Evolutionary conservation across 2,797 vertebrate species (phyloP).

Genomic region (Trematomus bernacchii): DNA sequence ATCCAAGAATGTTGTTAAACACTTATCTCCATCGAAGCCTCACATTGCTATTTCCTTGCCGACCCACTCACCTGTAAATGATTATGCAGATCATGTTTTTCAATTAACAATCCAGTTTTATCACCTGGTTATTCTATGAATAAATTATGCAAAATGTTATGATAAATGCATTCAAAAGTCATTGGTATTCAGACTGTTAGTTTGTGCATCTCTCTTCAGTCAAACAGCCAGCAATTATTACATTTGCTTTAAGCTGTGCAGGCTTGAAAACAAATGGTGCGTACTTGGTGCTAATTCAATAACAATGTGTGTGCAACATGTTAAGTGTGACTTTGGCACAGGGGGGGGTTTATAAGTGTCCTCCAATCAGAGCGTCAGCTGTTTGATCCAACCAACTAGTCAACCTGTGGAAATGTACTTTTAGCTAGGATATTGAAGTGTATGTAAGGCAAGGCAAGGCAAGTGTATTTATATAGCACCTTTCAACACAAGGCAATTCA

Average conservation of each 20-base stretch:
- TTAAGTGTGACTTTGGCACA: too few species aligned
- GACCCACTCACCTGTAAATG: conserved; percentile 6
- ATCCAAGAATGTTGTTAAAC: not conserved
- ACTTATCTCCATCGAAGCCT: not conserved
- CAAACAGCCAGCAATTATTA: conserved; percentile 22
- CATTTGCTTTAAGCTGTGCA: not conserved
- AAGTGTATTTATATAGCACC: too few species aligned
- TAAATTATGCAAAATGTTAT: conserved; percentile 19
- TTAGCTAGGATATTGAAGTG: too few species aligned
- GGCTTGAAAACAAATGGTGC: not conserved
- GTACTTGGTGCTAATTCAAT: conserved; percentile 12
- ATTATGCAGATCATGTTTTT: conserved; percentile 26
- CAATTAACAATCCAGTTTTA: conserved; percentile 17
- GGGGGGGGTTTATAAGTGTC: too few species aligned
- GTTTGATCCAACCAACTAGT: too few species aligned
- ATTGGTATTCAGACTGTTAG: conserved; percentile 3
- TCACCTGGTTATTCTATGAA: conserved; percentile 18
- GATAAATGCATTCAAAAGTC: conserved; percentile 18
- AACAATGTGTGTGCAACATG: not conserved
- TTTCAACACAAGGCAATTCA: too few species aligned
- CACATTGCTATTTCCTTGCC: conserved; percentile 1
- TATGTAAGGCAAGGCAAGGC: too few species aligned
- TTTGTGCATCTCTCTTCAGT: conserved; percentile 19
- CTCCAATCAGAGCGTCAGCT: too few species aligned
- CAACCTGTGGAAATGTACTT: too few species aligned